Evolutionary conservation across 2,113 vertebrate species (phyloP).

Genomic region (Origma solitaria): DNA sequence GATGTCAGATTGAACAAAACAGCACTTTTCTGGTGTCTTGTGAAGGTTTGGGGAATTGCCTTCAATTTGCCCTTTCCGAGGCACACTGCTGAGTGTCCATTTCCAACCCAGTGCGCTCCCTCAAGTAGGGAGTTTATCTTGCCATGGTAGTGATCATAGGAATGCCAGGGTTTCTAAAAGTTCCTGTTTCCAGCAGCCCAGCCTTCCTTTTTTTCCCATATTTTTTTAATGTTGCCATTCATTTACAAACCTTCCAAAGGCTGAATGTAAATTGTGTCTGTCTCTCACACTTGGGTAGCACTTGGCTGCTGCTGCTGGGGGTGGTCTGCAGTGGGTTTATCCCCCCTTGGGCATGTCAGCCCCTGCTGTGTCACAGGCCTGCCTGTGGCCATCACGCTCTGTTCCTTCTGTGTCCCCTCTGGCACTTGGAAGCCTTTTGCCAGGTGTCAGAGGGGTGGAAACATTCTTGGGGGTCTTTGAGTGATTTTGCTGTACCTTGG

Average conservation of each 20-base stretch:
- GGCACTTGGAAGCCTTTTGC: not conserved
- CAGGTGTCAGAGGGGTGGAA: not conserved
- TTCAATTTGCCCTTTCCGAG: not conserved
- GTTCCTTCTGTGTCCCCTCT: not conserved
- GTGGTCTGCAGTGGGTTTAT: not conserved
- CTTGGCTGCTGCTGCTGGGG: not conserved
- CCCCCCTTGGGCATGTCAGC: fast-evolving
- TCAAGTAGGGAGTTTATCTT: not conserved
- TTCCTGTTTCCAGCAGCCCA: fast-evolving
- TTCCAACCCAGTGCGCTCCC: not conserved
- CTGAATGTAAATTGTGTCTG: no score
- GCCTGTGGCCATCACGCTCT: fast-evolving
- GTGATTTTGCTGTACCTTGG: fast-evolving
- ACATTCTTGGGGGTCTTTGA: not conserved
- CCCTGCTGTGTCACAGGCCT: fast-evolving
- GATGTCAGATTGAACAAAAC: not conserved
- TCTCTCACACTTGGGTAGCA: not conserved
- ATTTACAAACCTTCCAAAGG: not conserved
- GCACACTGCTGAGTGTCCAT: fast-evolving
- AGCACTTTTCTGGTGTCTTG: not conserved
- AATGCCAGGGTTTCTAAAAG: not conserved
- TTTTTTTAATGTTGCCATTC: not conserved
- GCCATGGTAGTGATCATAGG: fast-evolving
- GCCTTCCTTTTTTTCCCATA: no score
- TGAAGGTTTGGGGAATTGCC: not conserved